Evolutionary conservation across 2,113 vertebrate genomes (phyloP).

Genomic region (Prinia subflava): DNA sequence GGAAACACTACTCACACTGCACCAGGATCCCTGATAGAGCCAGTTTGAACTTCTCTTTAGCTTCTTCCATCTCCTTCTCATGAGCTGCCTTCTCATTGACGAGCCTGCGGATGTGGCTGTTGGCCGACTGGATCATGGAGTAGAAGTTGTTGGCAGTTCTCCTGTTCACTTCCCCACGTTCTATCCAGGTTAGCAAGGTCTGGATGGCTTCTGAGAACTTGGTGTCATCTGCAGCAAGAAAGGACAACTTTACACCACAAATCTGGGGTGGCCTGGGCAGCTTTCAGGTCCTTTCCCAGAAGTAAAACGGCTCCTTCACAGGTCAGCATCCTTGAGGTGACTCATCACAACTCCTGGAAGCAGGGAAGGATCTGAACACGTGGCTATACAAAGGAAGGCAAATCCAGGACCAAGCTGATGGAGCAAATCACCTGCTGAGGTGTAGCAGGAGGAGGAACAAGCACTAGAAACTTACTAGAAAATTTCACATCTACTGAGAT

Average conservation of each 20-base stretch:
- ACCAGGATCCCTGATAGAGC: slow-evolving; percentile 89
- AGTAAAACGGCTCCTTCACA: background rate
- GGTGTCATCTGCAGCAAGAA: slow-evolving; percentile 79
- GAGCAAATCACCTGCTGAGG: background rate
- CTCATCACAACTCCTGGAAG: background rate
- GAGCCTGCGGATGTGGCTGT: slow-evolving; percentile 90
- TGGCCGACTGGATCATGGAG: slow-evolving; percentile 97
- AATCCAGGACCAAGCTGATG: background rate
- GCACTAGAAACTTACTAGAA: background rate
- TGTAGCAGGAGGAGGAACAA: background rate
- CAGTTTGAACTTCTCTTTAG: slow-evolving; percentile 94
- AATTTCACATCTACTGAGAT: background rate
- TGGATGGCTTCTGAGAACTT: slow-evolving; percentile 90
- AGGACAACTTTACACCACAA: background rate
- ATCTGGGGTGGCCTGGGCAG: too few relatives aligned
- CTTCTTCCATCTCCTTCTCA: slow-evolving; percentile 95
- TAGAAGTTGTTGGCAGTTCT: slow-evolving; percentile 97
- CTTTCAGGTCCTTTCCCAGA: background rate
- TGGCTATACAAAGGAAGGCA: background rate
- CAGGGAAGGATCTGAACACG: background rate
- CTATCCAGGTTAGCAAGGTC: slow-evolving; percentile 92
- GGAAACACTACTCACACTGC: slow-evolving; percentile 81
- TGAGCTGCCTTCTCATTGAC: slow-evolving; percentile 88
- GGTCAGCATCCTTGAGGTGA: background rate
- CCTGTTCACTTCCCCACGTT: slow-evolving; percentile 92